Evolutionary conservation across 2,797 vertebrate species (phyloP).

Genomic region (Darevskia mixta): DNA sequence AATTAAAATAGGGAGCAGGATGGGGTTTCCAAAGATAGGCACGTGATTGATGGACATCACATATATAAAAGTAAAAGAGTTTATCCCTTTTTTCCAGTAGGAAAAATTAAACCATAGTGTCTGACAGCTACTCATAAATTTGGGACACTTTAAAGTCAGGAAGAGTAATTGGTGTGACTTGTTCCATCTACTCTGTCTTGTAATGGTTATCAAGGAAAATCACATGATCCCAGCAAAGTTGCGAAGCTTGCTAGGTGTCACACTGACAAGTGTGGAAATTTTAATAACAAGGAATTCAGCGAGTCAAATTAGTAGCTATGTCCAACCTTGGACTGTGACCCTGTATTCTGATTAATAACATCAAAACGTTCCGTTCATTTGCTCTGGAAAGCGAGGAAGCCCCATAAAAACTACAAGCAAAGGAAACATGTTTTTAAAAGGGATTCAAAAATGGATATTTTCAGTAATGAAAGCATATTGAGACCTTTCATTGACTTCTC

Average conservation of each 20-base stretch:
- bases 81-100: constrained; percentile 13
- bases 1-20: neutral
- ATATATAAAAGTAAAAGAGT: constrained; percentile 13
- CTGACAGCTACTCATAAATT: neutral
- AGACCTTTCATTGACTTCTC: neutral
- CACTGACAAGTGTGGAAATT: neutral
- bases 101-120: neutral
- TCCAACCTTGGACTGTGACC: neutral
- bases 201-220: constrained; percentile 41
- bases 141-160: constrained; percentile 1
- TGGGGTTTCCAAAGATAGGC: constrained; percentile 9
- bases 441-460: neutral
- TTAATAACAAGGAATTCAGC: neutral
- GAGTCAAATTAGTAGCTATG: constrained; percentile 26
- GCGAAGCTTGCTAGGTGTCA: neutral
- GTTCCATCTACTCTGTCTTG: constrained; percentile 2
- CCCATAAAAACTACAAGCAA: constrained; percentile 35
- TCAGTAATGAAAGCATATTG: neutral
- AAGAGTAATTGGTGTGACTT: constrained; percentile 20
- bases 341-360: constrained; percentile 33
- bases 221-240: neutral
- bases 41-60: neutral
- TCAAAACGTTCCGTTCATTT: constrained; percentile 23
- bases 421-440: constrained; percentile 26
- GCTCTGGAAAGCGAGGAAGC: constrained; percentile 24